Percentiles rank a stretch among this genome's conserved stretches.
Conservation (phyloP, 2,113 vertebrate genomes). For the Scalopus aquaticus region DNA sequence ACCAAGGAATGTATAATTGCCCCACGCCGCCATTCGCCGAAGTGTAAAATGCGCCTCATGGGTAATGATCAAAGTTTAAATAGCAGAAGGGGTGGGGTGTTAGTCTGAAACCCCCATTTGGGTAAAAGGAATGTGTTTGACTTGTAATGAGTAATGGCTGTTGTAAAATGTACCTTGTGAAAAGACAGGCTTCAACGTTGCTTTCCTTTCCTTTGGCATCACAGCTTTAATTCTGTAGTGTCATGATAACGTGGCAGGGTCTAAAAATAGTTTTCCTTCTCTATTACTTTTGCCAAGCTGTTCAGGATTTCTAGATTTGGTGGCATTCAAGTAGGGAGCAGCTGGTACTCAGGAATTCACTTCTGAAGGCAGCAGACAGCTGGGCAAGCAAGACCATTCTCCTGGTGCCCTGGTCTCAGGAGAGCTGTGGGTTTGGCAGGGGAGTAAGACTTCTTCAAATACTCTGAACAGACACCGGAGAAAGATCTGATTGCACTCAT, state of each 20-base stretch:
- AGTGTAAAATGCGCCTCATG: neutral
- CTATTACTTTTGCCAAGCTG: constrained; percentile 27
- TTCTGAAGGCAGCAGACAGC: neutral
- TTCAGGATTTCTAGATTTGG: constrained; percentile 18
- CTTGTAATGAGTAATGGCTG: neutral
- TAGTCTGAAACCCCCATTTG: neutral
- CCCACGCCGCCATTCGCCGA: neutral
- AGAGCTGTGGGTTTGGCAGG: neutral
- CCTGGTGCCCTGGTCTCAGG: neutral
- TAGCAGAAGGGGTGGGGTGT: neutral
- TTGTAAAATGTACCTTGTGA: neutral
- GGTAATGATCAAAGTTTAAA: neutral
- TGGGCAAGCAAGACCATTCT: neutral
- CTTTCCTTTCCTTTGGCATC: neutral
- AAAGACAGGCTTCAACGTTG: neutral
- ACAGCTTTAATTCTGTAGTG: neutral
- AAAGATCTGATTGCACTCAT: neutral
- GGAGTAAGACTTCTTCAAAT: neutral
- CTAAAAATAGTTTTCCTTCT: constrained; percentile 43
- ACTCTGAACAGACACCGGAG: neutral
- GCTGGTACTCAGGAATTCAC: constrained; percentile 20
- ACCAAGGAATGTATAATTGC: neutral
- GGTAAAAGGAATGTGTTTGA: neutral
- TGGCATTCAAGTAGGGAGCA: constrained; percentile 13
- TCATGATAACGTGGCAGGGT: neutral